Base-by-base conservation (phyloP, 2,797 vertebrate species). In the Micropoecilia bifurca region DNA sequence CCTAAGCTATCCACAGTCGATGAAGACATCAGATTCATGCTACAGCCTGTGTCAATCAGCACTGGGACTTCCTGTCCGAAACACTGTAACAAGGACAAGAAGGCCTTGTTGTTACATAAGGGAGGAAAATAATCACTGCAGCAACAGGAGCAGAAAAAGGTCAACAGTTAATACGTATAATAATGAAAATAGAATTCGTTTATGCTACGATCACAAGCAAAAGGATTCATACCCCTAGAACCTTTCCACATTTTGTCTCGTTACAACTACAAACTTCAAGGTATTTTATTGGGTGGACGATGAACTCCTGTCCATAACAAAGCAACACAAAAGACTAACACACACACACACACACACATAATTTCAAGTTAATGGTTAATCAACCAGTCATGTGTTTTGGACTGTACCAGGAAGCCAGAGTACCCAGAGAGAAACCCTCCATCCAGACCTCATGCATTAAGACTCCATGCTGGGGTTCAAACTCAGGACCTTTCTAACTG, bases 21-120 rank as follows among this genome's bases (percentile, higher is more conserved):
- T 0, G 95, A 96, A 0, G 97, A 97, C 85, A 98, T 96, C 84
- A 98, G 90, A 92, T 97, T 97, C 85, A 95, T 89, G 39, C 89
- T 96, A 1, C 95, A 97, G 82, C 97, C 96, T 0, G 97, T 97
- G 92, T 98, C 96, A 83, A 98, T 95, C 91, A 96, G 85, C 0
- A 96, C 90, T 73, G 94, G 95, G 82, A 96, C 78, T 74, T 97
- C 96, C 90, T 95, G 96, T 74, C 97, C 97, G 0, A 92, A 94
- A 88, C 96, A 98, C 97, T 98, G 92, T 0, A 7, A 73, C 18
- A 66, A 66, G 33, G 36, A 66, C 33, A 66, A 66, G 18, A 66
- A 36, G 59, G 59, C 30, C n/a, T n/a, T n/a, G n/a, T n/a, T n/a
- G n/a, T n/a, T n/a, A n/a, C n/a, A n/a, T n/a, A n/a, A 20, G 16